These are phyloP conservation scores for Hylaeus anthracinus DNA, from an alignment of 1,140 invertebrate genomes.

Conservation along the genomic window DNA sequence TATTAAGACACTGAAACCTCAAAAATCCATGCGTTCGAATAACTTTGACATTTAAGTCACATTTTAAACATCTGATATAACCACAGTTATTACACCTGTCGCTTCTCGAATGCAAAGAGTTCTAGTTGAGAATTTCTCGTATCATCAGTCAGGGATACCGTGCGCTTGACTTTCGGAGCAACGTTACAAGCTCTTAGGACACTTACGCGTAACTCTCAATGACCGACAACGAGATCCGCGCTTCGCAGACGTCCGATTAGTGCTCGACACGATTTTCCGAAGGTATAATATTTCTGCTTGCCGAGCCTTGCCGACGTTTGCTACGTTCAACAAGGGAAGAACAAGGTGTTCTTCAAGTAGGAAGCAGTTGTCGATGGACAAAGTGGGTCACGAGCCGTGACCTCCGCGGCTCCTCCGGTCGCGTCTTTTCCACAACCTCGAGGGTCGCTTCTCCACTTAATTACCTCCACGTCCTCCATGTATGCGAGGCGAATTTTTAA, in stretches of 20 bases:
- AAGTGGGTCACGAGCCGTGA: constrained; percentile 67
- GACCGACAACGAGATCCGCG: neutral
- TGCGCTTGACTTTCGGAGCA: neutral
- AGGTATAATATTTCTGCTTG: constrained; percentile 32
- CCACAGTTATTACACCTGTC: too few relatives aligned
- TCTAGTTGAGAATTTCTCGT: too few relatives aligned
- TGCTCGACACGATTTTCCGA: constrained; percentile 24
- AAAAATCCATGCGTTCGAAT: too few relatives aligned
- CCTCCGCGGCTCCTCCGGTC: constrained; percentile 40
- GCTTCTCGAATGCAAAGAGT: too few relatives aligned
- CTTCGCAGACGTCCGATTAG: too few relatives aligned
- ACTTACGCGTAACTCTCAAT: neutral
- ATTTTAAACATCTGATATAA: too few relatives aligned
- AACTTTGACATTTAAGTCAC: too few relatives aligned
- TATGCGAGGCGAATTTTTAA: constrained; percentile 32
- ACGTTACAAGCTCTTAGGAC: neutral
- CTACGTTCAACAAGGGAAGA: constrained; percentile 34
- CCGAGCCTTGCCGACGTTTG: constrained; percentile 37
- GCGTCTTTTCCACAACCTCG: constrained; percentile 44
- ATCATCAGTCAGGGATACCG: too few relatives aligned
- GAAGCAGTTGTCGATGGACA: constrained; percentile 65
- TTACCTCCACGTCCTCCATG: constrained; percentile 45
- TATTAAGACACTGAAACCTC: too few relatives aligned
- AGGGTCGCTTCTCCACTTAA: constrained; percentile 52
- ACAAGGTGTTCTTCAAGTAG: constrained; percentile 45